Base-by-base conservation (phyloP, 1,140 invertebrate species). In the Chrysoperla carnea region DNA sequence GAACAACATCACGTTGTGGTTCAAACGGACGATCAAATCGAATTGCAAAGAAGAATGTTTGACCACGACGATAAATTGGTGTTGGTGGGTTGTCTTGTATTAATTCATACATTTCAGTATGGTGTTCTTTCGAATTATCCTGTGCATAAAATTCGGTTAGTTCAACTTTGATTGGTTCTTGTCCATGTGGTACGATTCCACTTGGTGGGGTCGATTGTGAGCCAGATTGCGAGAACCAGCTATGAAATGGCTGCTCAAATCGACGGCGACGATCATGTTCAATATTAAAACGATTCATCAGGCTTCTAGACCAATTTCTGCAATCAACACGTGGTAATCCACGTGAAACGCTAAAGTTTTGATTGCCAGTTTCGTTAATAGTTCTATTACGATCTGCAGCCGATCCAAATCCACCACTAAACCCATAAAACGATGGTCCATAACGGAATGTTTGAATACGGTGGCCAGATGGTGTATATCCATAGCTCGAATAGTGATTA, bases 21-120 rank as follows among this genome's bases (percentile, higher is more conserved):
- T 67, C 54, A 48, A 60, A 70, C 4, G 58, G 50, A 36, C 67
- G 50, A 38, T 60, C 54, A 48, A 72, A 69, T 6, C 57, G 55
- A 6, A 73, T 50, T 5, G 63, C 61, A 40, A 74, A 50, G 37
- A 53, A 61, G 53, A 75, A 72, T 8, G 56, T 52, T 42, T 64
- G 63, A 8, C 72, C 73, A 42, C 73, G 53, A 40, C 73, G 50
- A 13, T 73, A 53, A 39, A 54, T 47, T 29, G 72, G 52, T 1
- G 60, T 56, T 8, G 59, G 57, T 2, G 60, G 39, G 55, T 50
- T 44, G 36, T 57, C 52, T 40, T 68, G 66, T 1, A 72, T 64
- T 17, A 76, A 51, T 49, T 81, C 76, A 53, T 75, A 82, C 47
- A 70, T 65, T 43, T 71, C 67, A 8, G 78, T 81, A 48, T 73